Evolutionary conservation across 2,113 vertebrate genomes (phyloP).

Genomic region (Chlorodrepanis virens): DNA sequence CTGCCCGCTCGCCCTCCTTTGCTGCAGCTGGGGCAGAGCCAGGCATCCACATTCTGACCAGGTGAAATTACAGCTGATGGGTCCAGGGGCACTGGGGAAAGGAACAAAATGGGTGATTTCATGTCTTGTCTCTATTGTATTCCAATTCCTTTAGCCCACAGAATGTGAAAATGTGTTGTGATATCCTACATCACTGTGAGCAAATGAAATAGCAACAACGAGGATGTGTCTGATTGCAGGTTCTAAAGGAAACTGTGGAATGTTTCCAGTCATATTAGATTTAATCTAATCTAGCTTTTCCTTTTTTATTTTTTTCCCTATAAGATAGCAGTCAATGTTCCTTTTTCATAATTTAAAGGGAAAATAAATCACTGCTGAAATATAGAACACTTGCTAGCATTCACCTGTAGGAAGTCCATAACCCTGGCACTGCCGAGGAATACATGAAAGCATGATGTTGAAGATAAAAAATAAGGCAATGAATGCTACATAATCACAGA

Average conservation of each 20-base stretch:
- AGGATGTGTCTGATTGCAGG: background rate
- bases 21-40: background rate
- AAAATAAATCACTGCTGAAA: background rate
- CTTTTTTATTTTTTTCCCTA: background rate
- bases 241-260: background rate
- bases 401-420: background rate
- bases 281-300: background rate
- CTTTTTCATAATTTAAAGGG: background rate
- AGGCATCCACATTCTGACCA: too few relatives aligned
- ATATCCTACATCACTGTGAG: background rate
- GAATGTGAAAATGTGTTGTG: background rate
- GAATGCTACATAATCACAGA: background rate
- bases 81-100: background rate
- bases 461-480: background rate
- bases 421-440: background rate
- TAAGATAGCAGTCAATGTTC: background rate
- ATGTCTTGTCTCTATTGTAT: background rate
- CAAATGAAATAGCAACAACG: background rate
- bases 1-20: fast-evolving
- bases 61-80: background rate
- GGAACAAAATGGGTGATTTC: background rate
- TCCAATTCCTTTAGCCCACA: background rate
- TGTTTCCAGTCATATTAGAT: background rate
- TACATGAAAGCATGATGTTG: background rate
- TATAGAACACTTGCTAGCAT: background rate